Percentiles rank a stretch among this genome's conserved stretches.
Conservation (phyloP, 1,140 invertebrate species). For the Melitaea cinxia region DNA sequence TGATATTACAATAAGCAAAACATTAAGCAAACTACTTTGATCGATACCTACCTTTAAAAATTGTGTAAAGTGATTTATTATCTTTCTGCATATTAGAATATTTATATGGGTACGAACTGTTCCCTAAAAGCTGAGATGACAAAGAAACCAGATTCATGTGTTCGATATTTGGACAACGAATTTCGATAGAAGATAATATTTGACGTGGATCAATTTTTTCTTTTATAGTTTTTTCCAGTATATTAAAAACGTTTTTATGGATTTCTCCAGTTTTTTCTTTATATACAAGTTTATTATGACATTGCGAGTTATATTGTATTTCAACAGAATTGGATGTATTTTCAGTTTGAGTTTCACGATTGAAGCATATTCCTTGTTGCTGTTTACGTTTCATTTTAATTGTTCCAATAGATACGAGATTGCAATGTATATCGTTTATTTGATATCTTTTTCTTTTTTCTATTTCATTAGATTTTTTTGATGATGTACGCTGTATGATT, state of each 20-base stretch:
- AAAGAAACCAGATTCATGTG: constrained; percentile 43
- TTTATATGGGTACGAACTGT: neutral
- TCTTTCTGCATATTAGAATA: neutral
- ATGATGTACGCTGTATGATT: constrained; percentile 48
- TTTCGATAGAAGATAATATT: constrained; percentile 48
- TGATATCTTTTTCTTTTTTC: constrained; percentile 35
- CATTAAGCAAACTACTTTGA: no score
- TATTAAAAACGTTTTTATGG: neutral
- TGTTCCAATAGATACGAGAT: constrained; percentile 47
- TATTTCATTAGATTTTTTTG: constrained; percentile 37
- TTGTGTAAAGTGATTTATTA: constrained; percentile 49
- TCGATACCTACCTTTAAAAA: constrained; percentile 58
- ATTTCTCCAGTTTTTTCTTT: neutral
- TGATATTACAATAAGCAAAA: no score
- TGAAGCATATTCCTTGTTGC: neutral
- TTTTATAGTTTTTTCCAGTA: constrained; percentile 6
- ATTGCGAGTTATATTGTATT: constrained; percentile 12
- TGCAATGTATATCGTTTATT: constrained; percentile 33
- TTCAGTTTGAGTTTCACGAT: constrained; percentile 38
- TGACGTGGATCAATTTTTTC: constrained; percentile 25
- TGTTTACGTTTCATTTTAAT: constrained; percentile 37
- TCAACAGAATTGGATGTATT: constrained; percentile 1
- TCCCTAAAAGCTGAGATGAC: constrained; percentile 40
- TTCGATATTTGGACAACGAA: constrained; percentile 43
- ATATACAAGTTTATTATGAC: constrained; percentile 1